Evolutionary conservation across 2,797 vertebrate genomes (phyloP).

Genomic region (Semotilus atromaculatus): DNA sequence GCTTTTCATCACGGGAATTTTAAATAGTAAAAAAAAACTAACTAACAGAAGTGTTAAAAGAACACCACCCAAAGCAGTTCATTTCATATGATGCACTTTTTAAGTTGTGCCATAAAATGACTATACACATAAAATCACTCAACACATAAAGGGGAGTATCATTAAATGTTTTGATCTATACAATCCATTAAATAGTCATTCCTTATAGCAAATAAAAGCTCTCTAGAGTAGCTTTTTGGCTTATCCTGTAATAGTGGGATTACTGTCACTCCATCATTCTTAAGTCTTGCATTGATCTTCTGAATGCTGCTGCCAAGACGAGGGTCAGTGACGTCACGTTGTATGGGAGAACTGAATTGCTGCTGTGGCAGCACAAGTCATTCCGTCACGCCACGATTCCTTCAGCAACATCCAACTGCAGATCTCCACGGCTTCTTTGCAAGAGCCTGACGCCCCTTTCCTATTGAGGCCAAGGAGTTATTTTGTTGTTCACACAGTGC

Average conservation of each 20-base stretch:
- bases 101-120: neutral
- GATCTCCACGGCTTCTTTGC: neutral
- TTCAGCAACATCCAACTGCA: constrained; percentile 21
- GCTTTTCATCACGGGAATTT: too few relatives aligned
- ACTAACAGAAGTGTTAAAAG: too few relatives aligned
- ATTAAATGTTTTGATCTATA: neutral
- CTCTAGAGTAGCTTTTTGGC: constrained; percentile 12
- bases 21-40: too few relatives aligned
- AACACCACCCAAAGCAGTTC: neutral
- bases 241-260: constrained; percentile 39
- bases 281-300: constrained; percentile 24
- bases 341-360: constrained; percentile 41
- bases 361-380: constrained; percentile 40
- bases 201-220: constrained; percentile 3
- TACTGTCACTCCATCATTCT: constrained; percentile 45
- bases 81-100: constrained; percentile 15
- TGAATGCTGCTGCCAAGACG: constrained; percentile 42
- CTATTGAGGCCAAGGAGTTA: neutral
- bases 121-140: neutral
- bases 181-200: neutral
- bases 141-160: neutral
- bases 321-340: constrained; percentile 38
- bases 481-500: neutral
- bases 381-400: constrained; percentile 39
- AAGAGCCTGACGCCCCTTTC: neutral